Evolutionary conservation across 53 echinoderm and acorn worm species (phyloP), one percentile per base, ranked within the genome.

Genomic region (Paracentrotus lividus): DNA sequence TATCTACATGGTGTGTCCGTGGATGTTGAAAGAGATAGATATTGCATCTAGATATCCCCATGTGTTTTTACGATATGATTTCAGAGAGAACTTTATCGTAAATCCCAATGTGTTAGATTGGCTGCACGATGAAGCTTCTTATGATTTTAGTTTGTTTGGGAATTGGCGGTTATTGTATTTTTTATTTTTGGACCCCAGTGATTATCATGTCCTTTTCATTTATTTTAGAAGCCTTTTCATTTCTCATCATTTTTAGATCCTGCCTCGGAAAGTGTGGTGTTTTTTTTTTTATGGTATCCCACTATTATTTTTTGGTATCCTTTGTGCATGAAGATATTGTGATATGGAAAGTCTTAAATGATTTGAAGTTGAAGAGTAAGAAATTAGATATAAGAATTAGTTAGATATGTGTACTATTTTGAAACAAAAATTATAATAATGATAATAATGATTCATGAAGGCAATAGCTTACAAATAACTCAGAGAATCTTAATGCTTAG

Each of bases 1-100:
- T 81, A 81, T 81, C 81, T 81, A 81, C 81, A 81, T 81, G 81
- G 81, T 81, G 81, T 81, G 81, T 81, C 81, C n/a, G 47, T 45
- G 27, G 81, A 45, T 81, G 81, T 81, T 81, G 45, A 81, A 81
- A 81, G n/a, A 81, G 26, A 81, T 24, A 81, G 26, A 81, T 45
- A 20, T 57, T 57, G 1, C 57, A 57, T 57, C 16, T 57, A 4
- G 16, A 57, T 18, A 57, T 51, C 21, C 57, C n/a, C n/a, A n/a
- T n/a, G n/a, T n/a, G n/a, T n/a, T n/a, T n/a, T n/a, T n/a, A n/a
- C n/a, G n/a, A n/a, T n/a, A n/a, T n/a, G n/a, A n/a, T n/a, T n/a
- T n/a, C n/a, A n/a, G n/a, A n/a, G n/a, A n/a, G n/a, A n/a, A n/a
- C n/a, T n/a, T n/a, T n/a, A n/a, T n/a, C n/a, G n/a, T n/a, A n/a